Evolutionary conservation across 2,888 invertebrate genomes (phyloP), one percentile per base, ranked within the genome.

Genomic region (Vandiemenella viatica): DNA sequence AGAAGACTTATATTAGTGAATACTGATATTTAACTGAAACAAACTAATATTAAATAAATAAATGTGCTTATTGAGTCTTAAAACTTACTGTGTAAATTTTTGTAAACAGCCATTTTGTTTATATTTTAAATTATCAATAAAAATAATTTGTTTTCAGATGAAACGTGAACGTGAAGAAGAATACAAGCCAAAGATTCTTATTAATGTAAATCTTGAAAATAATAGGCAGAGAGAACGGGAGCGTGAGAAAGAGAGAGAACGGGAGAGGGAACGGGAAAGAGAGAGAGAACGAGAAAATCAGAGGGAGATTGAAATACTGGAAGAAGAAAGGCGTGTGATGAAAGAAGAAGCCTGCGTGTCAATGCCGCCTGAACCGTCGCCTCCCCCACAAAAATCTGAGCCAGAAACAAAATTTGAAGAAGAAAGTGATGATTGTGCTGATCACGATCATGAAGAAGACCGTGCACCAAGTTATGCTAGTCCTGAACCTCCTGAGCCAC

Each of bases 141-240:
- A n/a, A n/a, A n/a, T n/a, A 38, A 44, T 45, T 1, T 17, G 1
- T 7, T 23, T 18, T 13, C 19, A 49, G 49, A 40, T 49, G 40
- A 49, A 49, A 26, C 49, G 32, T 19, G 38, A 83, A 64, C 75
- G 82, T 44, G 91, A 91, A 62, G 86, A 83, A 61, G 77, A 80
- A 62, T 88, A 91, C 67, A 79, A 77, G 65, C 91, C 92, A 46
- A 80, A 83, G 59, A 77, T 89, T 55, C 72, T 90, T 48, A 80
- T 90, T 56, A 68, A 70, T 48, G 68, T 71, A 50, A 64, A 68
- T 37, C 64, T 65, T 49, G 67, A 68, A 55, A 66, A 67, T 16
- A 66, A 66, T 26, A 66, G 66, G 44, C 58, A 60, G 16, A 55
- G 60, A 21, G 65, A 54, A 13, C 21, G 52, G 15, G 54, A 64